Conservation (phyloP, 2,113 vertebrate species). For the Colius striatus region DNA sequence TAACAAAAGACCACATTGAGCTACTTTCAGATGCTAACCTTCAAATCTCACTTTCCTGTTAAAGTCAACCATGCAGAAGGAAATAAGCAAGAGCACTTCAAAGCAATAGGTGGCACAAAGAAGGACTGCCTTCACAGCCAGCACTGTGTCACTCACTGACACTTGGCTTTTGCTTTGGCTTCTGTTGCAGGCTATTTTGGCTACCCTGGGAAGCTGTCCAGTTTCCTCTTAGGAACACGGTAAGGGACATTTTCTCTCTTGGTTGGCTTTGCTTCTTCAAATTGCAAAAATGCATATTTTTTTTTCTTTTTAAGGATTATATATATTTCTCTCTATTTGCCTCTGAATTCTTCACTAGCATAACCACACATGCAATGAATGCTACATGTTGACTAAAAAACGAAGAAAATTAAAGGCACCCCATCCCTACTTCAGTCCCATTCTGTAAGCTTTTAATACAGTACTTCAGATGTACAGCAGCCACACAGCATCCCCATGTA, state of each 20-base stretch:
- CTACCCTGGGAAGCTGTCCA: background rate
- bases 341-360: background rate
- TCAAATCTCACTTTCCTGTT: background rate
- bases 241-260: background rate
- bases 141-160: rapidly evolving
- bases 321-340: background rate
- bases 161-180: background rate
- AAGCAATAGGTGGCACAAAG: background rate
- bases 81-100: background rate
- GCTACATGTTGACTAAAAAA: background rate
- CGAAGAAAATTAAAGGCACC: rapidly evolving
- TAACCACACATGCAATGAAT: background rate
- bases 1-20: background rate
- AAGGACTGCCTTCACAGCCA: background rate
- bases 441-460: background rate
- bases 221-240: background rate
- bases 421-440: background rate
- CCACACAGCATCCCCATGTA: background rate
- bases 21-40: background rate
- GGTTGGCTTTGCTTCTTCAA: background rate
- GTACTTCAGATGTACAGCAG: background rate
- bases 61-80: background rate
- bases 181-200: background rate
- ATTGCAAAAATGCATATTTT: background rate
- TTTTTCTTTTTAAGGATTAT: background rate